Conservation (phyloP, 1,140 invertebrate genomes). For the Drosophila novamexicana region DNA sequence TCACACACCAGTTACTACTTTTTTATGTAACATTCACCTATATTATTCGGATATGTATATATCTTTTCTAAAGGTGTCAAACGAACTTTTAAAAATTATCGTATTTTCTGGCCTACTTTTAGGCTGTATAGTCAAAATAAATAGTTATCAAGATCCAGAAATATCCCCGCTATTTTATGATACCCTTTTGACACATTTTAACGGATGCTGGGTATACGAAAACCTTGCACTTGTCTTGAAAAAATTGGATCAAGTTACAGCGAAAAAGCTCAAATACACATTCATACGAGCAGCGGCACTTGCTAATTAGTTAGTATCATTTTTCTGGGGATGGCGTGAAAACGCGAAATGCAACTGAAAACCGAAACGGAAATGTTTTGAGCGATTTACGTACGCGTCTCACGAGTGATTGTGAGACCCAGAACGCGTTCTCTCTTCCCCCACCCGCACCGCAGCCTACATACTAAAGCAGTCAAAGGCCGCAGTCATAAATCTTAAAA, state of each 20-base stretch:
- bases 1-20: too few relatives aligned
- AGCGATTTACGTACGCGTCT: conserved; percentile 44
- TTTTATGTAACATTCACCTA: too few relatives aligned
- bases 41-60: too few relatives aligned
- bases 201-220: neutral
- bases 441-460: neutral
- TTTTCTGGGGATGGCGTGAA: conserved; percentile 62
- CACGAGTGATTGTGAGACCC: conserved; percentile 26
- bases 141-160: too few relatives aligned
- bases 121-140: too few relatives aligned
- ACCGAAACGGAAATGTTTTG: conserved; percentile 44
- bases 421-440: conserved; percentile 10
- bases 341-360: conserved; percentile 44
- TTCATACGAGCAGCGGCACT: conserved; percentile 10
- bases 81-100: too few relatives aligned
- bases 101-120: too few relatives aligned
- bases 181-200: conserved; percentile 11
- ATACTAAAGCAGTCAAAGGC: conserved; percentile 23
- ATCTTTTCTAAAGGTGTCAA: too few relatives aligned
- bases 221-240: neutral
- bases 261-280: conserved; percentile 33
- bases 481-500: conserved; percentile 48
- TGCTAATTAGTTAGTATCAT: conserved; percentile 68
- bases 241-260: conserved; percentile 11
- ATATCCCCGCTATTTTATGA: neutral